phyloP scores from a whole-genome alignment of 2,113 vertebrate species.

The Epinephelus moara region DNA sequence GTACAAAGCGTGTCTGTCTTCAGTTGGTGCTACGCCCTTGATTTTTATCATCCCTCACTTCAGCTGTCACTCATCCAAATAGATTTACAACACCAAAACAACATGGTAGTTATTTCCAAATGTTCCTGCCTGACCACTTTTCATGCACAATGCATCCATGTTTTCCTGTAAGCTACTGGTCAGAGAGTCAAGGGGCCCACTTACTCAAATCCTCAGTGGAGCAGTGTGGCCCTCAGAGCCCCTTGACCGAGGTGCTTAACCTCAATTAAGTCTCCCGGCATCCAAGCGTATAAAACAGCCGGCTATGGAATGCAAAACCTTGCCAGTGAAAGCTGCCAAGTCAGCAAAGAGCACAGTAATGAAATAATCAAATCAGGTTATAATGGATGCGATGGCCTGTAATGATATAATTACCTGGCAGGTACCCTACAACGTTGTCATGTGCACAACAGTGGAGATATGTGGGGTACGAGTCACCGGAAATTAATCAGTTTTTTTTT shows the following conservation, averaged over 20 bases:
- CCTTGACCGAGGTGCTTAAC: slow-evolving; percentile 67
- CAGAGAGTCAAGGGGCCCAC: slow-evolving; percentile 22
- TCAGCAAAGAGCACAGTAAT: slow-evolving; percentile 39
- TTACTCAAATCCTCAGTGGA: slow-evolving; percentile 36
- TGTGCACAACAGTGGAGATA: slow-evolving; percentile 16
- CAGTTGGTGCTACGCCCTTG: no score
- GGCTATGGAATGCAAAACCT: slow-evolving; percentile 40
- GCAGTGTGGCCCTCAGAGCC: slow-evolving; percentile 39
- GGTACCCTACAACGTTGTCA: slow-evolving; percentile 30
- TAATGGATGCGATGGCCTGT: slow-evolving; percentile 55
- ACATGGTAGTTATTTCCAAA: not conserved
- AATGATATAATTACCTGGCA: slow-evolving; percentile 55
- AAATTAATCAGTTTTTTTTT: slow-evolving; percentile 48
- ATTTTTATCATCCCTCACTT: not conserved
- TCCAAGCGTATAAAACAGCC: slow-evolving; percentile 33
- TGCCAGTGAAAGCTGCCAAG: slow-evolving; percentile 18
- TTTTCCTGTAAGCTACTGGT: slow-evolving; percentile 2
- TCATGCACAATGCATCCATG: not conserved
- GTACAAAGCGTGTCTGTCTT: not conserved
- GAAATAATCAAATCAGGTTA: slow-evolving; percentile 46
- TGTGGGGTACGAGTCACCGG: slow-evolving; percentile 11
- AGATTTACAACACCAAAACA: not conserved
- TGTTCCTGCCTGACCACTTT: not conserved
- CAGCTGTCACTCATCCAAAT: not conserved
- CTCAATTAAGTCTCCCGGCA: slow-evolving; percentile 55